These are phyloP conservation scores for Spodoptera littoralis DNA, from an alignment of 2,888 invertebrate species.

Conservation along the genomic window DNA sequence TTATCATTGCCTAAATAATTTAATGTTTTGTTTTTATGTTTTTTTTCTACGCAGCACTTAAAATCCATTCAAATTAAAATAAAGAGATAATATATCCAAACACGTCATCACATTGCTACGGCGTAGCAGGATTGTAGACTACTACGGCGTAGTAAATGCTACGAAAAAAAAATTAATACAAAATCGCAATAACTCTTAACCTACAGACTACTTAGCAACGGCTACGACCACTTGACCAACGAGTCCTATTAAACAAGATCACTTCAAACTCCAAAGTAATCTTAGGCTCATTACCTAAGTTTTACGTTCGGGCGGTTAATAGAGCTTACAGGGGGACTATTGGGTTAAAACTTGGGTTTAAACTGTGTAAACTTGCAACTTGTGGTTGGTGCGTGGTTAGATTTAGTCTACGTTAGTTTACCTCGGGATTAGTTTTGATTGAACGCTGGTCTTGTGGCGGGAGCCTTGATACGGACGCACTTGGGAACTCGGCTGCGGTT, in stretches of 20 bases:
- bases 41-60: too few relatives aligned
- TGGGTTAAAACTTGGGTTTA: conserved; percentile 36
- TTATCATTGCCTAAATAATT: too few relatives aligned
- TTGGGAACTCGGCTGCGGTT: conserved; percentile 8
- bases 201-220: too few relatives aligned
- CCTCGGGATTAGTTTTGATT: conserved; percentile 41
- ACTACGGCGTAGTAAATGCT: too few relatives aligned
- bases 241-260: neutral
- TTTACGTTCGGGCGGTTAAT: conserved; percentile 36
- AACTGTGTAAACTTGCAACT: conserved; percentile 24
- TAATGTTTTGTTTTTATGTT: too few relatives aligned
- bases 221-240: too few relatives aligned
- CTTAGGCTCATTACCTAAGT: conserved; percentile 6
- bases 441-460: conserved; percentile 24
- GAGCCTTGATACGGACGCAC: conserved; percentile 17
- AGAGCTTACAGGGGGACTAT: conserved; percentile 30
- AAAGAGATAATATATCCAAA: too few relatives aligned
- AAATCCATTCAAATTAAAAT: too few relatives aligned
- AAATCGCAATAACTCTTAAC: too few relatives aligned
- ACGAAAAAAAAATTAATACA: too few relatives aligned
- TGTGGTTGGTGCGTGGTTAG: conserved; percentile 24
- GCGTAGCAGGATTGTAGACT: too few relatives aligned
- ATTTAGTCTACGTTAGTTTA: conserved; percentile 2
- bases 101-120: too few relatives aligned
- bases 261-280: neutral